Percentiles rank a stretch among this genome's conserved stretches.
These are phyloP conservation scores for Papilio elwesi DNA, from an alignment of 2,888 invertebrate genomes.

Conservation along the genomic window DNA sequence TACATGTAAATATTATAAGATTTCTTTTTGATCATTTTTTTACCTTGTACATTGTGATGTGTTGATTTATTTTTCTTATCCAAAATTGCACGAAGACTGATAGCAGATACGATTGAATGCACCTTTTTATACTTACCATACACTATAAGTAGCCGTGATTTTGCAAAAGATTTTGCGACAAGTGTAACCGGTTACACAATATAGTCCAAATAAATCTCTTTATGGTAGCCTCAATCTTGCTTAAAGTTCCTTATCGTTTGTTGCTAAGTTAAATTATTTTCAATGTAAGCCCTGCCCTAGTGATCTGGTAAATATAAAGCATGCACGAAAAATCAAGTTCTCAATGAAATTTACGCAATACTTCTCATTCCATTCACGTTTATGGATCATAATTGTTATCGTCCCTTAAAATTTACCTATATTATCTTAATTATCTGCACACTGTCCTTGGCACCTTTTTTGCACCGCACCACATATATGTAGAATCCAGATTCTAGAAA, in stretches of 20 bases:
- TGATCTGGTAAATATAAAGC: background rate
- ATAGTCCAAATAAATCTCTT: conserved; percentile 14
- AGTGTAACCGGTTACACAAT: conserved; percentile 7
- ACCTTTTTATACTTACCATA: conserved; percentile 25
- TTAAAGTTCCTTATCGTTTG: conserved; percentile 4
- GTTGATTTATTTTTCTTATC: background rate
- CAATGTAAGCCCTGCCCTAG: background rate
- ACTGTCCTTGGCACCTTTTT: too few relatives aligned
- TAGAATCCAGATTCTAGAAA: too few relatives aligned
- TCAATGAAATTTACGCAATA: background rate
- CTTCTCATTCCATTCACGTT: background rate
- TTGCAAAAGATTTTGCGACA: conserved; percentile 17
- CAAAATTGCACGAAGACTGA: conserved; percentile 15
- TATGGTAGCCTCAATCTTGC: conserved; percentile 5
- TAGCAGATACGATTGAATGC: conserved; percentile 8
- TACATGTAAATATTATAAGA: too few relatives aligned
- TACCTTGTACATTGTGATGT: conserved; percentile 19
- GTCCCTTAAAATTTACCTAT: too few relatives aligned
- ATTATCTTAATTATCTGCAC: too few relatives aligned
- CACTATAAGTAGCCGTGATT: conserved; percentile 5
- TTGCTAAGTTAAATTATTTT: background rate
- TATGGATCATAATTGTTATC: too few relatives aligned
- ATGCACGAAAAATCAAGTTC: background rate
- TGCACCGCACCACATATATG: too few relatives aligned
- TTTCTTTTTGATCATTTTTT: background rate